Conservation (phyloP, 1,140 invertebrate genomes). For the Danaus melanippus region DNA sequence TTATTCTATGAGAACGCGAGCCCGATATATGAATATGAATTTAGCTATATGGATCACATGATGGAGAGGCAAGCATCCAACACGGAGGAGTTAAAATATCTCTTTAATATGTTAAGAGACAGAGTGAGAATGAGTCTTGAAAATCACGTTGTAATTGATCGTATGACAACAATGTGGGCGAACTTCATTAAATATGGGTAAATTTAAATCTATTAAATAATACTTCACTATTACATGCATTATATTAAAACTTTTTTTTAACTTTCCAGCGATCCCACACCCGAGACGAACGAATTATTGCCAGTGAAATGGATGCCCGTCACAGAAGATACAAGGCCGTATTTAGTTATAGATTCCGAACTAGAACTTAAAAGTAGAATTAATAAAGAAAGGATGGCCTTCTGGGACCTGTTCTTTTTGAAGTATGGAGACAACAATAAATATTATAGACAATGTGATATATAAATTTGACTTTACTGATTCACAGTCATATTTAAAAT, state of each 20-base stretch:
- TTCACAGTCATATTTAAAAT: conserved; percentile 1
- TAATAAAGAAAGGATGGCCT: conserved; percentile 48
- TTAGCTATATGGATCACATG: conserved; percentile 37
- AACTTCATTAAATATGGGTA: conserved; percentile 62
- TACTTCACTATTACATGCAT: not conserved
- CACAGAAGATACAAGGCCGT: conserved; percentile 34
- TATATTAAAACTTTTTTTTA: conserved; percentile 13
- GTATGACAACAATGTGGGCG: conserved; percentile 41
- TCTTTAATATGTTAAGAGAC: conserved; percentile 32
- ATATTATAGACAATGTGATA: conserved; percentile 28
- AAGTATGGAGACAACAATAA: conserved; percentile 41
- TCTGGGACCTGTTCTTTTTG: conserved; percentile 57
- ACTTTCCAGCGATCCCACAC: conserved; percentile 54
- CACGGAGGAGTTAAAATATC: conserved; percentile 44
- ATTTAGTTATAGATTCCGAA: conserved; percentile 43
- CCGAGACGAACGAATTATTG: conserved; percentile 30
- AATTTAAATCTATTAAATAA: conserved; percentile 17
- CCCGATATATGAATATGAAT: conserved; percentile 51
- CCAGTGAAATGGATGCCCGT: conserved; percentile 41
- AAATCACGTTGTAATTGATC: conserved; percentile 35
- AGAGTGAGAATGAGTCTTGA: conserved; percentile 20
- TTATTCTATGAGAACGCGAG: conserved; percentile 47
- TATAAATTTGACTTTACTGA: not conserved
- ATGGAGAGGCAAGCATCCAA: conserved; percentile 27
- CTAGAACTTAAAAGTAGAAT: conserved; percentile 37